phyloP scores from a whole-genome alignment of 2,888 invertebrate species.

The Cerastis rubricosa region DNA sequence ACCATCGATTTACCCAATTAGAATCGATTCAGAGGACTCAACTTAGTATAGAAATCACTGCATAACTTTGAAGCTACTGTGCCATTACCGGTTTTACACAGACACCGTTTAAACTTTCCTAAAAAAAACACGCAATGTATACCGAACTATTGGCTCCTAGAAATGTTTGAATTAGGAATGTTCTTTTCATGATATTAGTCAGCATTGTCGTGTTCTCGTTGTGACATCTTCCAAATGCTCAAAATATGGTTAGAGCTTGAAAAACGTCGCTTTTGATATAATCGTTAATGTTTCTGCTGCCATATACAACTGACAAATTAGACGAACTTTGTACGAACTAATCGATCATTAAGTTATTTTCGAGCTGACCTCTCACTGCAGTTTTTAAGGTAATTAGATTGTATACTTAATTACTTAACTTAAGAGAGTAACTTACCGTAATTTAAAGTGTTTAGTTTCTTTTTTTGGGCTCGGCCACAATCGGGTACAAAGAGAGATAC shows the following conservation, averaged over 20 bases:
- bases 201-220: conserved; percentile 70
- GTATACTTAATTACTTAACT: conserved; percentile 38
- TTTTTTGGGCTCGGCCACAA: background rate
- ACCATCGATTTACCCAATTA: conserved; percentile 85
- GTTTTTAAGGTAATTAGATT: conserved; percentile 26
- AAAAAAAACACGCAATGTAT: conserved; percentile 26
- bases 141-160: no score
- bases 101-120: no score
- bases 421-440: background rate
- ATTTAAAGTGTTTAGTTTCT: background rate
- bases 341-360: conserved; percentile 34
- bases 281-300: conserved; percentile 51
- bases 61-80: background rate
- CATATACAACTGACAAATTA: conserved; percentile 52
- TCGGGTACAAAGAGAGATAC: background rate
- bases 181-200: conserved; percentile 49
- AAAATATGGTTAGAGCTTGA: conserved; percentile 63
- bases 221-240: conserved; percentile 78
- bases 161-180: background rate
- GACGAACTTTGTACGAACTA: conserved; percentile 40
- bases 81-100: conserved; percentile 33
- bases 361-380: background rate
- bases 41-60: conserved; percentile 51
- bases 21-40: conserved; percentile 74
- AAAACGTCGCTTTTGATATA: conserved; percentile 56